A percentile compares a stretch with the other conserved stretches of the same genome.
These are phyloP conservation scores for Cavia aperea DNA, from an alignment of 2,113 vertebrate genomes.

Conservation along the genomic window DNA sequence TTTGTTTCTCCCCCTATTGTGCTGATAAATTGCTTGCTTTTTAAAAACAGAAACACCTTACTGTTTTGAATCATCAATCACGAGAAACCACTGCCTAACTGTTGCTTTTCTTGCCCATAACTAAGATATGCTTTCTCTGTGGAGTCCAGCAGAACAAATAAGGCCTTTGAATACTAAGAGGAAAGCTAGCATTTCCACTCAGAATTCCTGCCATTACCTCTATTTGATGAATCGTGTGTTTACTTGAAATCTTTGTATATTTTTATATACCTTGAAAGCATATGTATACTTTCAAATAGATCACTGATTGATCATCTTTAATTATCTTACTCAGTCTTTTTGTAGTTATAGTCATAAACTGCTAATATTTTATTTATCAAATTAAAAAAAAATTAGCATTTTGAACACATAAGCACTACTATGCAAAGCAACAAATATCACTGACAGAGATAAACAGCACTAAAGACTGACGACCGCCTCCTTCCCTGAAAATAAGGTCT, in stretches of 20 bases:
- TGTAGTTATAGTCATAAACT: conserved; percentile 7
- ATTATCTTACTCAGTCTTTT: conserved; percentile 43
- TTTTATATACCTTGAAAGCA: too few relatives aligned
- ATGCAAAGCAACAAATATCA: conserved; percentile 66
- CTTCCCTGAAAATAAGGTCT: neutral
- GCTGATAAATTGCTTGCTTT: conserved; percentile 54
- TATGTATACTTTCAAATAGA: neutral
- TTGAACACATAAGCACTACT: conserved; percentile 67
- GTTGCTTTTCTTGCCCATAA: conserved; percentile 39
- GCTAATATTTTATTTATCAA: conserved; percentile 58
- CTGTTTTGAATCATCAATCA: conserved; percentile 63
- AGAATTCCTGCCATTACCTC: neutral
- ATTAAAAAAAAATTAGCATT: conserved; percentile 52
- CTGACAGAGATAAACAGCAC: conserved; percentile 1
- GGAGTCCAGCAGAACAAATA: neutral
- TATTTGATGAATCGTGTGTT: conserved; percentile 8
- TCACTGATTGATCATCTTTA: conserved; percentile 23
- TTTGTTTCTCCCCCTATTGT: conserved; percentile 50
- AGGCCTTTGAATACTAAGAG: conserved; percentile 31
- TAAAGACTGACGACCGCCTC: neutral
- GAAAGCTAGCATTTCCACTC: neutral
- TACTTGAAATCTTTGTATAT: neutral
- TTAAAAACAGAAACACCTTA: conserved; percentile 53
- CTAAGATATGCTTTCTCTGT: conserved; percentile 51
- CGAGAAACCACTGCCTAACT: conserved; percentile 59